Conservation (phyloP, 2,888 invertebrate genomes). For the Agrenia bidenticulata region DNA sequence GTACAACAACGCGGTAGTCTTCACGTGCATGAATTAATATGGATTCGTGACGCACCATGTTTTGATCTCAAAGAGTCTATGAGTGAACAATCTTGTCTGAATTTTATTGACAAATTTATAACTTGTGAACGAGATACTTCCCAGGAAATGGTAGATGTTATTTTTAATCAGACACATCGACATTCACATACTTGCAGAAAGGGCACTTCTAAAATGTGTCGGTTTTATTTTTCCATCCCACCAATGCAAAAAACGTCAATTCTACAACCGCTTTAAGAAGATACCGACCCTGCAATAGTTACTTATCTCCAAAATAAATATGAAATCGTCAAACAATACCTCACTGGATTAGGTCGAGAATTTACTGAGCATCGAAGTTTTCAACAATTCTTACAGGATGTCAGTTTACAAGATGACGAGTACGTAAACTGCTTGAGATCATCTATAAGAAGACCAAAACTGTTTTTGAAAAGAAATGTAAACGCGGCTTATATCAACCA, state of each 20-base stretch:
- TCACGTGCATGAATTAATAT: constrained; percentile 22
- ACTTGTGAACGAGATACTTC: constrained; percentile 30
- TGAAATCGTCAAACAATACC: neutral
- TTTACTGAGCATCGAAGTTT: neutral
- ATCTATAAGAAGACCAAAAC: constrained; percentile 34
- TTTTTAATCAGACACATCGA: neutral
- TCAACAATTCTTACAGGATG: constrained; percentile 22
- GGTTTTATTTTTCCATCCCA: constrained; percentile 29
- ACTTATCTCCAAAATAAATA: neutral
- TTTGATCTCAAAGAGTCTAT: neutral
- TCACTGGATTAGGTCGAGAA: neutral
- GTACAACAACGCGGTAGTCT: constrained; percentile 26
- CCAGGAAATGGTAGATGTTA: no score
- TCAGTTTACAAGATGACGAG: constrained; percentile 28
- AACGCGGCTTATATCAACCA: constrained; percentile 47
- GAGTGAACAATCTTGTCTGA: neutral
- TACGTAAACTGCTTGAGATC: constrained; percentile 31
- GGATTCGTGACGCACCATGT: constrained; percentile 16
- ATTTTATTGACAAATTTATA: constrained; percentile 35
- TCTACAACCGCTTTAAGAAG: constrained; percentile 8
- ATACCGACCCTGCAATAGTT: no score
- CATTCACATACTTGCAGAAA: constrained; percentile 13
- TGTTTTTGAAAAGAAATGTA: constrained; percentile 46
- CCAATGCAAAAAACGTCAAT: constrained; percentile 24
- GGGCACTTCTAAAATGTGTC: neutral